Conservation (phyloP, 2,888 invertebrate genomes). For the Calephelis perditalis region DNA sequence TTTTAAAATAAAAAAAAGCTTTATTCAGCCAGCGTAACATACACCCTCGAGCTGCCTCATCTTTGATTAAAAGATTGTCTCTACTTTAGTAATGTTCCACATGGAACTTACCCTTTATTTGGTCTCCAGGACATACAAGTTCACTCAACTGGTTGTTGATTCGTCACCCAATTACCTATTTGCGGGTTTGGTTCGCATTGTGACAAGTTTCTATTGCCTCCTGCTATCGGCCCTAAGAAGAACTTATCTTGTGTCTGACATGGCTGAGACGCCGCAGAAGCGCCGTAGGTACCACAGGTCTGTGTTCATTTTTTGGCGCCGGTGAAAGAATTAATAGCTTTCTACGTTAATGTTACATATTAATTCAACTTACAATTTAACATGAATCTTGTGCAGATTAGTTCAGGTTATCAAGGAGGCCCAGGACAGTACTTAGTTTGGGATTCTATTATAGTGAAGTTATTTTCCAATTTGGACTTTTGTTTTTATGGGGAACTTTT, state of each 20-base stretch:
- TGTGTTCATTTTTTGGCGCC: constrained; percentile 28
- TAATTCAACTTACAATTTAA: constrained; percentile 2
- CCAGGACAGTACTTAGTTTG: background rate
- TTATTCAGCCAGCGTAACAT: no score
- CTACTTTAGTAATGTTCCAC: background rate
- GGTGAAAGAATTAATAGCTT: constrained; percentile 16
- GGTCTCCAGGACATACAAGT: constrained; percentile 61
- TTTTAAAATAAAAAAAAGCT: no score
- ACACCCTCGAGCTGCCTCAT: no score
- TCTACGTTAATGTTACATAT: constrained; percentile 17
- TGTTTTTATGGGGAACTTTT: no score
- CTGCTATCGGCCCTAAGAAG: constrained; percentile 40
- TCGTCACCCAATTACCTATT: constrained; percentile 37
- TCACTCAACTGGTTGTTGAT: constrained; percentile 56
- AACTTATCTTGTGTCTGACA: constrained; percentile 37
- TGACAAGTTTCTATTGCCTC: constrained; percentile 47
- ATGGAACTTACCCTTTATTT: constrained; percentile 30
- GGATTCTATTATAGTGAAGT: no score
- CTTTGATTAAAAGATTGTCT: background rate
- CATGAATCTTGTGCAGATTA: background rate
- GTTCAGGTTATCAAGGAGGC: background rate
- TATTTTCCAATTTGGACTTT: no score
- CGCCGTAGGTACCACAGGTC: constrained; percentile 53
- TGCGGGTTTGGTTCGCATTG: constrained; percentile 62
- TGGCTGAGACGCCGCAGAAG: constrained; percentile 35